A percentile compares a stretch with the other conserved stretches of the same genome.
phyloP scores from a whole-genome alignment of 2,113 vertebrate genomes.

The Solenodon paradoxus region DNA sequence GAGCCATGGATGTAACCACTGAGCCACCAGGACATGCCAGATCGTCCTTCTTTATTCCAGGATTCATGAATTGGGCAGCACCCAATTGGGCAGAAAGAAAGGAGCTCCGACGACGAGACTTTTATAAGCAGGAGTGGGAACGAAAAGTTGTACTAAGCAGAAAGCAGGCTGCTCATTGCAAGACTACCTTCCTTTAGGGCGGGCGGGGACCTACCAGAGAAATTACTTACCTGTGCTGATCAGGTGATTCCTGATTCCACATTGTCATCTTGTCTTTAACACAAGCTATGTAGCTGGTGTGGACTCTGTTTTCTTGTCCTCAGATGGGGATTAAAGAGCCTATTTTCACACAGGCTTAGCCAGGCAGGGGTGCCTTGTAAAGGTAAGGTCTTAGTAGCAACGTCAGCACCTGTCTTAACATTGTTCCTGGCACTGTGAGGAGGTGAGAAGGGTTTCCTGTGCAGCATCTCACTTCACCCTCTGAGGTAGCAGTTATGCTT shows the following conservation, averaged over 20 bases:
- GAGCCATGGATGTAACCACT: no score
- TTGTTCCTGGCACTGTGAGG: not conserved
- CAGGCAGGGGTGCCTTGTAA: accelerated
- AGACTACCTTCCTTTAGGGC: not conserved
- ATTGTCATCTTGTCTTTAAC: not conserved
- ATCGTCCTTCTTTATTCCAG: not conserved
- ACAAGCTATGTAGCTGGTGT: not conserved
- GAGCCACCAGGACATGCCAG: no score
- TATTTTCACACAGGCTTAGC: not conserved
- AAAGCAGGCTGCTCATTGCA: not conserved
- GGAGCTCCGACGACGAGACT: not conserved
- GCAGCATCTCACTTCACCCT: not conserved
- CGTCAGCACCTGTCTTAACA: not conserved
- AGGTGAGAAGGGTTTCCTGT: no score
- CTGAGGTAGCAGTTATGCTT: not conserved
- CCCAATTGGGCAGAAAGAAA: not conserved
- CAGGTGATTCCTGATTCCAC: not conserved
- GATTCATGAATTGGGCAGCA: not conserved
- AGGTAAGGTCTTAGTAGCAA: not conserved
- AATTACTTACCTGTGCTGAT: not conserved
- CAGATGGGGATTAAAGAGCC: not conserved
- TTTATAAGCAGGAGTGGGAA: not conserved
- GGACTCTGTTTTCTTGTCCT: not conserved
- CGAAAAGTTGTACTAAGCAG: not conserved
- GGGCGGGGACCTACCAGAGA: not conserved